Evolutionary conservation across 2,888 invertebrate genomes (phyloP).

Genomic region (Drosophila lutescens): DNA sequence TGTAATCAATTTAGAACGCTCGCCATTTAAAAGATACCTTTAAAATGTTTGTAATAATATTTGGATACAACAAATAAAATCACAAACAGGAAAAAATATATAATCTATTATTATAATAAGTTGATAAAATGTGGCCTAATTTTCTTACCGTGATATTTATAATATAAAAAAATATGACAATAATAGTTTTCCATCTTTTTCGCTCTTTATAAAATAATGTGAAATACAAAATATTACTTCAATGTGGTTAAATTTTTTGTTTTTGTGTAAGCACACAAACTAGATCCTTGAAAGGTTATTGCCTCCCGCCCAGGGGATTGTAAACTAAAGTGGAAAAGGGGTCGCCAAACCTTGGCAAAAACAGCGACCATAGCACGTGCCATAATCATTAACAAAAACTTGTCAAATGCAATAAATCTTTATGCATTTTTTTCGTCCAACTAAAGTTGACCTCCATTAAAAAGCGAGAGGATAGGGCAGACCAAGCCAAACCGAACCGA

Average conservation of each 20-base stretch:
- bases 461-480: neutral
- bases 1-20: too few relatives aligned
- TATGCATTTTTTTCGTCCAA: constrained; percentile 31
- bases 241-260: neutral
- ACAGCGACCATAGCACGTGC: constrained; percentile 41
- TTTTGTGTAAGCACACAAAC: constrained; percentile 15
- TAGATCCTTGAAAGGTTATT: constrained; percentile 20
- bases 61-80: too few relatives aligned
- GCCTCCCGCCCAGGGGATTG: constrained; percentile 22
- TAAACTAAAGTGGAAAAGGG: constrained; percentile 31
- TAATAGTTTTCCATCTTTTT: too few relatives aligned
- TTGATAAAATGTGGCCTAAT: too few relatives aligned
- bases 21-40: too few relatives aligned
- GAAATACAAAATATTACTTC: too few relatives aligned
- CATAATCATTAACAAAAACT: constrained; percentile 46
- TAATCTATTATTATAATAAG: too few relatives aligned
- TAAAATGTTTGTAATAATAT: too few relatives aligned
- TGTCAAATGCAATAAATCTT: constrained; percentile 47
- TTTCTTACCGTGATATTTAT: too few relatives aligned
- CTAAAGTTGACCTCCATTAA: constrained; percentile 59
- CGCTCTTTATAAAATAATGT: too few relatives aligned
- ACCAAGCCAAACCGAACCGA: neutral
- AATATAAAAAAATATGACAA: too few relatives aligned
- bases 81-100: too few relatives aligned
- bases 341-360: constrained; percentile 38